These are phyloP conservation scores for Galbula dea DNA, from an alignment of 2,113 vertebrate genomes.

Conservation along the genomic window DNA sequence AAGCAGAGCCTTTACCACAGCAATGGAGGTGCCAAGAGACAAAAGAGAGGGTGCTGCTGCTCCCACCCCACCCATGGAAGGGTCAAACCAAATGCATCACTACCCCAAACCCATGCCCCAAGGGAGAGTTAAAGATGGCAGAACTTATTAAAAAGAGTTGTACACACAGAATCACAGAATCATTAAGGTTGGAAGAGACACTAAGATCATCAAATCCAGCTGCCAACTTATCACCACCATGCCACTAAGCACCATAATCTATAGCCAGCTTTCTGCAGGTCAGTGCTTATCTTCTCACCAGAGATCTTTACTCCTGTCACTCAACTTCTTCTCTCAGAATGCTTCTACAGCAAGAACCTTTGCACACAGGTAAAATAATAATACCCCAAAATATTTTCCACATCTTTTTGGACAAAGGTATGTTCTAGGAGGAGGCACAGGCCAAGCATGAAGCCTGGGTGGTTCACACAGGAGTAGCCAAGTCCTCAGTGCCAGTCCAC, in stretches of 20 bases:
- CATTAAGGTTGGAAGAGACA: too few relatives aligned
- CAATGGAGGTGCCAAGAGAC: not conserved
- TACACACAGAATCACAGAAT: too few relatives aligned
- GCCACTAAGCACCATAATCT: too few relatives aligned
- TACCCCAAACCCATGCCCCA: not conserved
- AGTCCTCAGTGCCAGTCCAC: not conserved
- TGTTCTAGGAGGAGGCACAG: not conserved
- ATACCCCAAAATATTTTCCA: not conserved
- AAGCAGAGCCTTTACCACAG: not conserved
- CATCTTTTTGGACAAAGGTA: not conserved
- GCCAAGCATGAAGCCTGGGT: not conserved
- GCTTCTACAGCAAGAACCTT: not conserved
- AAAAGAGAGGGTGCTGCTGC: not conserved
- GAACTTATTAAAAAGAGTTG: not conserved
- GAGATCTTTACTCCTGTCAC: not conserved
- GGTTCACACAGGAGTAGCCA: not conserved
- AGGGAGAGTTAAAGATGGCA: not conserved
- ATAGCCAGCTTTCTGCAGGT: not conserved
- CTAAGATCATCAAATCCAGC: too few relatives aligned
- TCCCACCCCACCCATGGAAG: not conserved
- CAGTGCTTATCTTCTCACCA: not conserved
- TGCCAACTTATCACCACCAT: too few relatives aligned
- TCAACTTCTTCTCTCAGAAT: not conserved
- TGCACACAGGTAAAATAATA: not conserved
- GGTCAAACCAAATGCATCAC: fast-evolving